These are phyloP conservation scores for Erebia ligea DNA, from an alignment of 2,888 invertebrate species.

Conservation along the genomic window DNA sequence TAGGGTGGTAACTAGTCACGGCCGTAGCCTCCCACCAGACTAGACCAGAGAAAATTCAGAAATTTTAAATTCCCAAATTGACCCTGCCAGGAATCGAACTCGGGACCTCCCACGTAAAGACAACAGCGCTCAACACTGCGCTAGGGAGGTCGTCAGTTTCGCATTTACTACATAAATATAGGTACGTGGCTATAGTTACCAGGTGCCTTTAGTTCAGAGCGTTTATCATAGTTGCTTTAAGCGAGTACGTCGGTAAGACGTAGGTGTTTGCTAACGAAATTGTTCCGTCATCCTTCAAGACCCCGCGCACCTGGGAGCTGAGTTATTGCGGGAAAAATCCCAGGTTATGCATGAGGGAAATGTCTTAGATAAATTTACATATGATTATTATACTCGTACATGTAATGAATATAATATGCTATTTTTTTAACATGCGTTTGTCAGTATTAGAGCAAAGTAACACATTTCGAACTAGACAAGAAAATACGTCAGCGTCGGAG, in stretches of 20 bases:
- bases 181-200: background rate
- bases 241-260: background rate
- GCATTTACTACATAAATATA: background rate
- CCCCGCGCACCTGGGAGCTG: conserved; percentile 39
- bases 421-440: too few species aligned
- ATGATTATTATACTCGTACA: conserved; percentile 5
- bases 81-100: too few species aligned
- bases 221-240: conserved; percentile 18
- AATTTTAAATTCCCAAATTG: too few species aligned
- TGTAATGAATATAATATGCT: background rate
- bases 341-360: conserved; percentile 30
- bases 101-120: too few species aligned
- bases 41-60: too few species aligned
- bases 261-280: conserved; percentile 19
- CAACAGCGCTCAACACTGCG: too few species aligned
- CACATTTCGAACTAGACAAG: too few species aligned
- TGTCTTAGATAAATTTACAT: conserved; percentile 30
- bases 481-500: too few species aligned
- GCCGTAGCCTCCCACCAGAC: too few species aligned
- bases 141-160: too few species aligned
- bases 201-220: background rate
- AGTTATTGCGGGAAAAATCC: conserved; percentile 40
- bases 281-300: conserved; percentile 28
- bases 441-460: too few species aligned
- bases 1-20: too few species aligned